Evolutionary conservation across 2,797 vertebrate genomes (phyloP).

Genomic region (Myotis findleyi): DNA sequence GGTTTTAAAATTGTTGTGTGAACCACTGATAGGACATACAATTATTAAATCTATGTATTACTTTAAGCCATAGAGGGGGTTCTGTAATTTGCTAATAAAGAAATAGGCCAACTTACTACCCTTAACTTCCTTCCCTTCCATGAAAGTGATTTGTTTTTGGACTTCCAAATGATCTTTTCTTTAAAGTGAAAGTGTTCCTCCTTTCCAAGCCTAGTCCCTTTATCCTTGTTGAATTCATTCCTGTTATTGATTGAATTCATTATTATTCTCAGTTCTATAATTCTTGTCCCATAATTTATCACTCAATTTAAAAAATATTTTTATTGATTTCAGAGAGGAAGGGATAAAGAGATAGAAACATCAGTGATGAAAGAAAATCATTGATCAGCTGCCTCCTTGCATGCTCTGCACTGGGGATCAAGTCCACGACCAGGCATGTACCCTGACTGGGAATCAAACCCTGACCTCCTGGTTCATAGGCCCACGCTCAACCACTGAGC

Average conservation of each 20-base stretch:
- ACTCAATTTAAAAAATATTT: background rate
- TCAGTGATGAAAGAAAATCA: too few species aligned
- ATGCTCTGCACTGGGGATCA: too few species aligned
- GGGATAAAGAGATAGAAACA: too few species aligned
- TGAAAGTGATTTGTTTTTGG: background rate
- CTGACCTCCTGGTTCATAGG: too few species aligned
- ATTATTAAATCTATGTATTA: background rate
- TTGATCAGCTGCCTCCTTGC: too few species aligned
- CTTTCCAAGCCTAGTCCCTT: background rate
- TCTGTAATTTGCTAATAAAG: background rate
- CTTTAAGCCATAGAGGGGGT: background rate
- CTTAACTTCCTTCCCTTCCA: background rate
- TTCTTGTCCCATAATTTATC: background rate
- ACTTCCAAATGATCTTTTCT: background rate
- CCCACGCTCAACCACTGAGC: too few species aligned
- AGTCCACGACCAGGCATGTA: too few species aligned
- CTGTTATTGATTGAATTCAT: slow-evolving; percentile 4
- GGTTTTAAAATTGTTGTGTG: background rate
- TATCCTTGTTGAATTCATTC: slow-evolving; percentile 3
- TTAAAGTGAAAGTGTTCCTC: background rate
- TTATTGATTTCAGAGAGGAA: too few species aligned
- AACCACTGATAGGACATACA: background rate
- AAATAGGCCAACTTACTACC: background rate
- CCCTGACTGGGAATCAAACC: too few species aligned
- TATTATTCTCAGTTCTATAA: background rate